Percentiles rank a stretch among this genome's conserved stretches.
Evolutionary conservation across 2,888 invertebrate species (phyloP).

Genomic region (Hyposoter dolosus): DNA sequence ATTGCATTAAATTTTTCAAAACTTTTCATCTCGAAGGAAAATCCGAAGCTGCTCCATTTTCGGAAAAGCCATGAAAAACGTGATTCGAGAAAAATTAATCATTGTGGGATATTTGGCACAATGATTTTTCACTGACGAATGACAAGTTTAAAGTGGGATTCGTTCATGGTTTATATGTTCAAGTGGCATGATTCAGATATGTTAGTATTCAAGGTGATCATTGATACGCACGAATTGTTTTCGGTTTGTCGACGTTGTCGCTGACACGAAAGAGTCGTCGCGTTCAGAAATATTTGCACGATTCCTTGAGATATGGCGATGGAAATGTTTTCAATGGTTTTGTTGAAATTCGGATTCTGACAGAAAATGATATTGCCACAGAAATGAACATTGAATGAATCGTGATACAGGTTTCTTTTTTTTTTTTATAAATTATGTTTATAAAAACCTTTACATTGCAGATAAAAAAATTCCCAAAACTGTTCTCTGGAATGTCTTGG

Average conservation of each 20-base stretch:
- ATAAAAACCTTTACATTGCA: no score
- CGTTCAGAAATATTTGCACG: not conserved
- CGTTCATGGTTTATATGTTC: conserved; percentile 9
- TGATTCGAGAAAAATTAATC: not conserved
- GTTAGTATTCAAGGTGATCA: conserved; percentile 6
- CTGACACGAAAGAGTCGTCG: not conserved
- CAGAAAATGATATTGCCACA: no score
- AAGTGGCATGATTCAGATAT: conserved; percentile 5
- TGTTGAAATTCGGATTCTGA: no score
- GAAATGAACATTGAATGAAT: not conserved
- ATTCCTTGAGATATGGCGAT: no score
- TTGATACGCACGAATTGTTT: not conserved
- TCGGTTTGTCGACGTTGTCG: not conserved
- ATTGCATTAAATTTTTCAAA: not conserved
- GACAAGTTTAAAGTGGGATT: not conserved
- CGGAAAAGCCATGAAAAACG: not conserved
- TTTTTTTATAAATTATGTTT: no score
- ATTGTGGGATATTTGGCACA: not conserved
- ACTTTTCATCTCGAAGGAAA: not conserved
- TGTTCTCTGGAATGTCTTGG: no score
- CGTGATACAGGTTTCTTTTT: no score
- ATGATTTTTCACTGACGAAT: not conserved
- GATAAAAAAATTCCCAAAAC: no score
- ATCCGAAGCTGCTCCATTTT: not conserved
- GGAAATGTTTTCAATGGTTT: no score